Evolutionary conservation across 2,888 invertebrate species (phyloP).

Genomic region (Ametastegia equiseti): DNA sequence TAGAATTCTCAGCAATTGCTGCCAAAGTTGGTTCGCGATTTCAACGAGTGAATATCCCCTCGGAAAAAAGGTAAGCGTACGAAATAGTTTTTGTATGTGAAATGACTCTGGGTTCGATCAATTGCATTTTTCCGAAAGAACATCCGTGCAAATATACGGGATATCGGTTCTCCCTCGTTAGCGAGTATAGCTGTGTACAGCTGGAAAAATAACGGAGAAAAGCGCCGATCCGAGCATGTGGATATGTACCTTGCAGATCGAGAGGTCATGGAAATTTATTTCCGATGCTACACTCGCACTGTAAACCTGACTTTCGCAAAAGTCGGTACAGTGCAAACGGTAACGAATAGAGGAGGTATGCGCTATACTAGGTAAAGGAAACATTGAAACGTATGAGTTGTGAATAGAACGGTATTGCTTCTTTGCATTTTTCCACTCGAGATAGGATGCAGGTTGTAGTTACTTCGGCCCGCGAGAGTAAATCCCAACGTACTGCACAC

Average conservation of each 20-base stretch:
- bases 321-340: constrained; percentile 16
- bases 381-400: constrained; percentile 24
- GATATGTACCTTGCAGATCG: neutral
- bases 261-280: constrained; percentile 32
- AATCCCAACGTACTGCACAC: constrained; percentile 5
- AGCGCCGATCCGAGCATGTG: neutral
- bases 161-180: constrained; percentile 31
- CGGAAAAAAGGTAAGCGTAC: neutral
- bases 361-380: constrained; percentile 11
- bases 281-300: neutral
- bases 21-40: no score
- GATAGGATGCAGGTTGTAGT: neutral
- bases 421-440: constrained; percentile 28
- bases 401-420: constrained; percentile 34
- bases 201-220: neutral
- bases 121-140: neutral
- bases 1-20: no score
- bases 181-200: neutral
- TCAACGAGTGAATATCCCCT: no score
- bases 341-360: constrained; percentile 16
- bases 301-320: no score
- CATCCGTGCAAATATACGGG: neutral
- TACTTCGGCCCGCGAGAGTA: neutral
- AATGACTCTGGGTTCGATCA: constrained; percentile 4
- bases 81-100: neutral